Percentiles rank a stretch among this genome's conserved stretches.
phyloP scores from a whole-genome alignment of 1,140 invertebrate genomes.

The Agrilus planipennis region DNA sequence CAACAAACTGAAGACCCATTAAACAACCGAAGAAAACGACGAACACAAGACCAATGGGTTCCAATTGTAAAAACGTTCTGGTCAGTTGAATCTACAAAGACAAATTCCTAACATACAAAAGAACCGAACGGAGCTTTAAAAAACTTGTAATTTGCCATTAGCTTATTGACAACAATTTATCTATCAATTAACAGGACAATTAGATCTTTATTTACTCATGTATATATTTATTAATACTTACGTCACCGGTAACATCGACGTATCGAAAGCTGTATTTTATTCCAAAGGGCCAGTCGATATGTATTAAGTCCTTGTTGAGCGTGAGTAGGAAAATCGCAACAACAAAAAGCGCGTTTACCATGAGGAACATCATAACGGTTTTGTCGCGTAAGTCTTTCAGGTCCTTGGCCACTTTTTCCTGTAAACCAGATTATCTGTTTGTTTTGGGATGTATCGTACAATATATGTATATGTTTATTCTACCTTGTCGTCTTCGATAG shows the following conservation, averaged over 20 bases:
- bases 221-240: constrained; percentile 7
- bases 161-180: constrained; percentile 3
- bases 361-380: constrained; percentile 66
- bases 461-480: constrained; percentile 19
- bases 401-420: constrained; percentile 45
- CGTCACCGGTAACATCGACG: constrained; percentile 31
- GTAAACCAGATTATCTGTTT: constrained; percentile 11
- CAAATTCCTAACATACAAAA: too few relatives aligned
- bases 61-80: constrained; percentile 49
- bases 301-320: constrained; percentile 56
- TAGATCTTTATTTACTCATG: too few relatives aligned
- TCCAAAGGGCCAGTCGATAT: constrained; percentile 60
- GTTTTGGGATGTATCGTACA: neutral
- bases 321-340: constrained; percentile 69
- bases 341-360: constrained; percentile 75
- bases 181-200: neutral
- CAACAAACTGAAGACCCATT: constrained; percentile 65
- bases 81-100: constrained; percentile 33
- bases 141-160: constrained; percentile 2
- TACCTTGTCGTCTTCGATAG: constrained; percentile 49
- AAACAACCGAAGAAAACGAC: constrained; percentile 60
- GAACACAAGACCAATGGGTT: constrained; percentile 67
- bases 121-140: neutral
- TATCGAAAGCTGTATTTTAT: constrained; percentile 54
- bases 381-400: constrained; percentile 58